Percentiles rank a stretch among this genome's conserved stretches.
These are phyloP conservation scores for Andricus grossulariae DNA, from an alignment of 1,140 invertebrate genomes.

Conservation along the genomic window DNA sequence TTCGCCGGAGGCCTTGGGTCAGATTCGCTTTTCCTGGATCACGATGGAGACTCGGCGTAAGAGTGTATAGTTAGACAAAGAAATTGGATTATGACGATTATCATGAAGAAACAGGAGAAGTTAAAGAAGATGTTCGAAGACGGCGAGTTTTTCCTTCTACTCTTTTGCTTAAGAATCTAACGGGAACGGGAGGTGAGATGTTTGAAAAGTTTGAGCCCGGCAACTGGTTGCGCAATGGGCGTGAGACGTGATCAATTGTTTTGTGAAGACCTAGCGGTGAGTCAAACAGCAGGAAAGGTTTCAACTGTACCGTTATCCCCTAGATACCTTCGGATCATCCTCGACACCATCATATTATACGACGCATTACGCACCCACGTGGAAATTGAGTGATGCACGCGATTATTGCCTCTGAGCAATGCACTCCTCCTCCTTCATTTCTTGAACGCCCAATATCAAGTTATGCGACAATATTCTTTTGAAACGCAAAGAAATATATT, in stretches of 20 bases:
- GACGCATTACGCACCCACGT: background rate
- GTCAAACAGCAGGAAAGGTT: constrained; percentile 22
- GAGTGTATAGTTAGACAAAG: background rate
- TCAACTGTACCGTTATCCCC: constrained; percentile 34
- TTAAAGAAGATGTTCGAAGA: background rate
- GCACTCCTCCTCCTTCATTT: background rate
- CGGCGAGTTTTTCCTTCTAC: background rate
- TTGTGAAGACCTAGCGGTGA: constrained; percentile 38
- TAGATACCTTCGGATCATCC: background rate
- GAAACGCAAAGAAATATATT: too few species aligned
- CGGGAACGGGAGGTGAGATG: background rate
- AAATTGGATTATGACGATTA: background rate
- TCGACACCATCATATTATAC: background rate
- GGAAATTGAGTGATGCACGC: background rate
- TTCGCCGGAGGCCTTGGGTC: background rate
- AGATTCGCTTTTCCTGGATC: background rate
- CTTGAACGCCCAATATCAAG: background rate
- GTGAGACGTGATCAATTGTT: constrained; percentile 41
- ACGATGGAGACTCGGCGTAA: background rate
- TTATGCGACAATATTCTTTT: too few species aligned
- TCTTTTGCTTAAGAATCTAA: background rate
- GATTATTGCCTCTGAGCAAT: background rate
- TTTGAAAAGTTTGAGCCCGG: background rate
- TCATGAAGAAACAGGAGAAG: background rate
- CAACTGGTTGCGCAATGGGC: background rate